Evolutionary conservation across 2,797 vertebrate genomes (phyloP), one percentile per base, ranked within the genome.

Genomic region (Merluccius polli): DNA sequence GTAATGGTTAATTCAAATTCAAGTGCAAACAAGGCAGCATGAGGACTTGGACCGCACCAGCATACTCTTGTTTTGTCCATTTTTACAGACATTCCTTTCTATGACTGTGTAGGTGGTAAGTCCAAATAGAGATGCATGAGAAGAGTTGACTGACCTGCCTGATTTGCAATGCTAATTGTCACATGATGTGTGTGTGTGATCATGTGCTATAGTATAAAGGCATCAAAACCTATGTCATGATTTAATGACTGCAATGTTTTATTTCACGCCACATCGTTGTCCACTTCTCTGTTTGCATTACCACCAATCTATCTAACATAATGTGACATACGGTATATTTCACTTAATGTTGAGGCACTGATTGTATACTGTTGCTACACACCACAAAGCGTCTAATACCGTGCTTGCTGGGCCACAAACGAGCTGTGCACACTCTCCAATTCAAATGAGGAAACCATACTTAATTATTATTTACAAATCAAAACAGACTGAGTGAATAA

Each of bases 41-140:
- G 59, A 78, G 83, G 79, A 84, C 87, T 86, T 59, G n/a, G 52
- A 59, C 52, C 52, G 1, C 21, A 59, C 44, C 0, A 52, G 38
- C 13, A 91, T 85, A 75, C 81, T 65, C 87, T 85, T 90, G 86
- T 89, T 92, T 83, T 83, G 91, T 93, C 82, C 88, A 70, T 89
- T 68, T 94, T 94, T 87, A 90, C 89, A 96, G 95, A 92, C 75
- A 92, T 95, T 91, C 92, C 93, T 80, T 92, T 87, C 88, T 92
- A 86, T 90, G 94, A 95, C 91, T 92, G 87, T 90, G 74, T 93
- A 85, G 92, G 87, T 86, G 95, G 95, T 95, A 93, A 94, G 95
- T 95, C 44, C 76, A 36, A 81, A 73, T 80, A 63, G 74, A 74
- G 81, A 52, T 86, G 87, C 88, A 92, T 85, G 84, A n/a, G n/a